phyloP scores from a whole-genome alignment of 53 echinoderm and acorn worm species.

The Apostichopus leukothele region DNA sequence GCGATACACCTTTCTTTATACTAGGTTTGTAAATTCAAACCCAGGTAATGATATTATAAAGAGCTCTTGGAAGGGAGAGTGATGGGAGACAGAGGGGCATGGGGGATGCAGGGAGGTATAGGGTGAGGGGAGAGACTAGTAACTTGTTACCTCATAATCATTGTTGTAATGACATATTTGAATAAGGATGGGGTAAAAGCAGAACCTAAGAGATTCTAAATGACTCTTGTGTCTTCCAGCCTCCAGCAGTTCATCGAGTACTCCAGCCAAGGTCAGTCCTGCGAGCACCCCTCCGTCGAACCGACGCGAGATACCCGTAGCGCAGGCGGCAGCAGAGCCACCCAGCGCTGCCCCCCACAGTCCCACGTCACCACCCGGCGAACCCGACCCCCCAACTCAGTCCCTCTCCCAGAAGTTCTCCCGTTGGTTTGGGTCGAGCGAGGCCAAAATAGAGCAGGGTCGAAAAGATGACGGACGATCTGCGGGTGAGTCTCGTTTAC shows the following conservation, averaged over 20 bases:
- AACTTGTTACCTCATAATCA: no score
- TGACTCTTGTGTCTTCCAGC: constrained; percentile 37
- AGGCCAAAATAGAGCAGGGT: constrained; percentile 80
- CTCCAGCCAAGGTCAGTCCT: constrained; percentile 72
- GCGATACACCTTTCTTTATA: no score
- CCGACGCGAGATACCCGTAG: constrained; percentile 32
- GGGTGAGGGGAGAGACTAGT: no score
- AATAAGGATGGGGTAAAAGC: no score
- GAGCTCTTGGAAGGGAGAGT: no score
- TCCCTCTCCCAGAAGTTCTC: constrained; percentile 78
- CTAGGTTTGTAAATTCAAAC: no score
- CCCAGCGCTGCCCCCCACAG: constrained; percentile 32
- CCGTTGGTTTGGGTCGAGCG: constrained; percentile 82
- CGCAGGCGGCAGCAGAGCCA: constrained; percentile 6
- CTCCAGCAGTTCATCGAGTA: constrained; percentile 70
- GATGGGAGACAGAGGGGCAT: no score
- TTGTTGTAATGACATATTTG: no score
- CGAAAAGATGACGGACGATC: constrained; percentile 66
- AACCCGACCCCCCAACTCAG: neutral
- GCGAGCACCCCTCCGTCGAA: constrained; percentile 71
- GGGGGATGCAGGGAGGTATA: no score
- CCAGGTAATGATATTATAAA: no score
- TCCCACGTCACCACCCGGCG: neutral
- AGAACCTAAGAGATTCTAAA: no score
- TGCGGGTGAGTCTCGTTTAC: constrained; percentile 54